phyloP scores from a whole-genome alignment of 2,888 invertebrate species.

The Suillia variegata region DNA sequence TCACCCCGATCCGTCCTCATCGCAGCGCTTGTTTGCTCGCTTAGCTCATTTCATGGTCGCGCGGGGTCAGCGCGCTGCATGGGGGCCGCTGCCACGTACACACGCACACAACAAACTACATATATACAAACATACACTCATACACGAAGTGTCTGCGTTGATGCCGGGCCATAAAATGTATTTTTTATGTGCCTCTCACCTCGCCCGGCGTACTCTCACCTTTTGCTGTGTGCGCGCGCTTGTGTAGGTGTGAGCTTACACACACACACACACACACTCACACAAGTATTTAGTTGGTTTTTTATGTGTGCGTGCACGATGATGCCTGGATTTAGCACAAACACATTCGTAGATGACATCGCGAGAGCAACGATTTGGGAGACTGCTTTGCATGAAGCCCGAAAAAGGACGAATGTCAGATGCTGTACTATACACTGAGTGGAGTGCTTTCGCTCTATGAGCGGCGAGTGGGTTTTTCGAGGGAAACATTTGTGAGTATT shows the following conservation, averaged over 20 bases:
- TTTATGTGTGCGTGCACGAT: too few species aligned
- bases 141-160: conserved; percentile 24
- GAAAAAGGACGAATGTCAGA: too few species aligned
- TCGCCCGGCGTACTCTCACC: conserved; percentile 11
- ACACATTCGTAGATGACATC: background rate
- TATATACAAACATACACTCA: conserved; percentile 28
- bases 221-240: conserved; percentile 17
- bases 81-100: conserved; percentile 7
- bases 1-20: conserved; percentile 15
- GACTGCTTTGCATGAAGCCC: background rate
- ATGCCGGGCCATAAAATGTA: conserved; percentile 47
- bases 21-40: background rate
- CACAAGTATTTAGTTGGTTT: too few species aligned
- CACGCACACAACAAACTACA: conserved; percentile 13
- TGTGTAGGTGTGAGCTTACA: conserved; percentile 20
- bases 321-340: conserved; percentile 15
- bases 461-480: too few species aligned
- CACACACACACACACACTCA: too few species aligned
- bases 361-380: background rate
- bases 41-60: background rate
- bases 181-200: conserved; percentile 43
- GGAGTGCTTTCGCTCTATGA: too few species aligned
- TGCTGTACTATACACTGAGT: too few species aligned
- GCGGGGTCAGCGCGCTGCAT: conserved; percentile 22
- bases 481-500: too few species aligned